These are phyloP conservation scores for Drosophila pachea DNA, from an alignment of 1,140 invertebrate species.

Conservation along the genomic window DNA sequence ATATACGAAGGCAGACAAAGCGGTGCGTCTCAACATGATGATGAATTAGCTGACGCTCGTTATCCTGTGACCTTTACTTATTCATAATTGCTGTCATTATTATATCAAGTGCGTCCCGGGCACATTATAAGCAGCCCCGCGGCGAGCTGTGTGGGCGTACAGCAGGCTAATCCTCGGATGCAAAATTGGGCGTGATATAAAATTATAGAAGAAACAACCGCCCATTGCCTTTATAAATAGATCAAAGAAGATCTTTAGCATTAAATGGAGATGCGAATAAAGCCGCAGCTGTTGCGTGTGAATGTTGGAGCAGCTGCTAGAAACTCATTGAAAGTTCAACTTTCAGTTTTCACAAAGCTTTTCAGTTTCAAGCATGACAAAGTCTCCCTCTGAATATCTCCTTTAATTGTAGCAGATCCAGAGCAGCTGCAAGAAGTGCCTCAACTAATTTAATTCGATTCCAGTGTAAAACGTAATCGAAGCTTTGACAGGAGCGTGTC, in stretches of 20 bases:
- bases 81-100: conserved; percentile 76
- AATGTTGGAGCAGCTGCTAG: neutral
- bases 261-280: neutral
- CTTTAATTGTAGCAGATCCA: neutral
- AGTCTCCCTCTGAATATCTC: neutral
- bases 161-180: conserved; percentile 4
- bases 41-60: conserved; percentile 67
- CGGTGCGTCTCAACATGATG: conserved; percentile 47
- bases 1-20: conserved; percentile 20
- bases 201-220: neutral
- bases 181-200: neutral
- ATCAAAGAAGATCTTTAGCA: neutral
- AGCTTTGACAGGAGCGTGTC: conserved; percentile 15
- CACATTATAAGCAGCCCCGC: conserved; percentile 13
- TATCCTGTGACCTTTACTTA: conserved; percentile 67
- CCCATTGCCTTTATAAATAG: neutral
- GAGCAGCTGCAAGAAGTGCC: neutral
- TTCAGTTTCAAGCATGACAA: neutral
- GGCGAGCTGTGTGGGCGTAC: neutral
- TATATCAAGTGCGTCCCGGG: conserved; percentile 62
- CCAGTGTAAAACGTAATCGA: conserved; percentile 4
- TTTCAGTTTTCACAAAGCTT: neutral
- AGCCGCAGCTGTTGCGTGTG: neutral
- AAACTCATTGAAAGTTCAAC: neutral
- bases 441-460: conserved; percentile 33